Percentiles rank a stretch among this genome's conserved stretches.
phyloP scores from a whole-genome alignment of 2,888 invertebrate species.

The Gymnocheta viridis region DNA sequence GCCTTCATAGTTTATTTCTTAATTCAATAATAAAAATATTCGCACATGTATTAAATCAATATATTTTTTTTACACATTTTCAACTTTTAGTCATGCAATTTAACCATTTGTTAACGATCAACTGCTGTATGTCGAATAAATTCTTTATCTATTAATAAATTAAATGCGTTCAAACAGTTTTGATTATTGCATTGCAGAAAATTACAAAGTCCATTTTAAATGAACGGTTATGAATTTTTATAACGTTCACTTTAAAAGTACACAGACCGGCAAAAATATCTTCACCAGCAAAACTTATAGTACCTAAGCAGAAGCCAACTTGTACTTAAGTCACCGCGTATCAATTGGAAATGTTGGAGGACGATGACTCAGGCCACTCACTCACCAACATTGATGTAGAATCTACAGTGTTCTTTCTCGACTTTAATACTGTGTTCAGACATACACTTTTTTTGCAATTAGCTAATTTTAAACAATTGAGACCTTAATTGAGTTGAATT shows the following conservation, averaged over 20 bases:
- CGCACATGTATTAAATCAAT: not conserved
- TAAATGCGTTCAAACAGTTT: not conserved
- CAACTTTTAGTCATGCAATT: not conserved
- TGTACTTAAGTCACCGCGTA: too few relatives aligned
- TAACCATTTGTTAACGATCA: not conserved
- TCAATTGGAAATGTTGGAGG: too few relatives aligned
- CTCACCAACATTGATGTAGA: too few relatives aligned
- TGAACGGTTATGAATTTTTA: not conserved
- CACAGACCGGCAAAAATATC: not conserved
- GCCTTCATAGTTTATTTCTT: not conserved
- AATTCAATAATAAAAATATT: not conserved
- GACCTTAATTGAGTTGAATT: too few relatives aligned
- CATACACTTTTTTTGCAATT: too few relatives aligned
- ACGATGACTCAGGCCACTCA: too few relatives aligned
- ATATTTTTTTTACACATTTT: not conserved
- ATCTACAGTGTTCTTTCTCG: too few relatives aligned
- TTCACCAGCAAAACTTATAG: too few relatives aligned
- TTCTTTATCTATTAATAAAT: constrained; percentile 19
- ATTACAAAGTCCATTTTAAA: constrained; percentile 9
- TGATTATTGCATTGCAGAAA: not conserved
- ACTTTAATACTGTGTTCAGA: too few relatives aligned
- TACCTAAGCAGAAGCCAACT: too few relatives aligned
- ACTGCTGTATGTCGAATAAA: constrained; percentile 13
- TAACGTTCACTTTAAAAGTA: not conserved
- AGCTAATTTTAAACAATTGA: too few relatives aligned